phyloP scores from a whole-genome alignment of 2,888 invertebrate species.

The Aquatica leii region DNA sequence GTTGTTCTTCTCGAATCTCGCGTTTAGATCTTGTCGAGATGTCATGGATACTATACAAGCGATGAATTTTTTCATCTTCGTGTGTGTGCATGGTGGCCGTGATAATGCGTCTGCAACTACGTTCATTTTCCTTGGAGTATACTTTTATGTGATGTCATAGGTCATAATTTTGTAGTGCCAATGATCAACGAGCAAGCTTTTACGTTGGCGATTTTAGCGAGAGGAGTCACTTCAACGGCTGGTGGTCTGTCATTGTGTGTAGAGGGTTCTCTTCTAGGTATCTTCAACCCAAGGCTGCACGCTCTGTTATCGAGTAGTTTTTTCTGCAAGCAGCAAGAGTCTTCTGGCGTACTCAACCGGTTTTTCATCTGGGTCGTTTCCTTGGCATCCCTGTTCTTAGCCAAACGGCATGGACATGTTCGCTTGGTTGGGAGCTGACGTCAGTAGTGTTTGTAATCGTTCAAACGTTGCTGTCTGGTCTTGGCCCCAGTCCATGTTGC shows the following conservation, averaged over 20 bases:
- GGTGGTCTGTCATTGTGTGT: too few species aligned
- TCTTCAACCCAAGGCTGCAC: too few species aligned
- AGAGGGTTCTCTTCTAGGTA: too few species aligned
- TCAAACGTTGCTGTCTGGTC: not conserved
- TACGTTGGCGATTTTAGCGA: too few species aligned
- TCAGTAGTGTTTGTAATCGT: not conserved
- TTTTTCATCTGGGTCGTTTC: not conserved
- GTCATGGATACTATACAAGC: not conserved
- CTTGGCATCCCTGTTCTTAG: too few species aligned
- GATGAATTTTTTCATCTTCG: not conserved
- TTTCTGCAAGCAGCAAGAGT: not conserved
- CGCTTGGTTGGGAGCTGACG: not conserved
- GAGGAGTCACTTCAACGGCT: too few species aligned
- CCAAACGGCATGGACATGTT: not conserved
- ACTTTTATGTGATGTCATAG: not conserved
- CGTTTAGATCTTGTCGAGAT: not conserved
- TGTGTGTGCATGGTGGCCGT: too few species aligned
- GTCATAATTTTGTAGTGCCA: not conserved
- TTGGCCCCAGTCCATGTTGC: not conserved
- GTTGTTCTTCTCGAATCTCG: too few species aligned
- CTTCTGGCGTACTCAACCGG: not conserved
- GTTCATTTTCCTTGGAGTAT: too few species aligned
- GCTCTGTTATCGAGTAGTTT: not conserved
- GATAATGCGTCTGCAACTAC: too few species aligned
- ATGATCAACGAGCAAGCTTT: not conserved